Evolutionary conservation across 2,113 vertebrate species (phyloP).

Genomic region (Herpetotheres cachinnans): DNA sequence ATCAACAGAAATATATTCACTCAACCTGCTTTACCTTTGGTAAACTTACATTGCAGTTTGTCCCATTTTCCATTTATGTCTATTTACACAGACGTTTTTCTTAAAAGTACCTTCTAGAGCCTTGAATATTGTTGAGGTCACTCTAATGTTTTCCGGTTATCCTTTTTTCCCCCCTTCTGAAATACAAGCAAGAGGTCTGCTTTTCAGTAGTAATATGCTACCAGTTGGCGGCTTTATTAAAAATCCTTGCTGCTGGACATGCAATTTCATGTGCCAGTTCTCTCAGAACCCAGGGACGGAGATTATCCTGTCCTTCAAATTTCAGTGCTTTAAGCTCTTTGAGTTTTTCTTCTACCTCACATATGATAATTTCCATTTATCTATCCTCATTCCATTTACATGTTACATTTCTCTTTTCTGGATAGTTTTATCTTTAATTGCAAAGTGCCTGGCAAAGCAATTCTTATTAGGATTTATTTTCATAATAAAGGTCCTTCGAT

Average conservation of each 20-base stretch:
- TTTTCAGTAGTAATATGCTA: neutral
- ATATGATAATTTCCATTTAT: conserved; percentile 11
- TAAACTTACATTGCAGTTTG: neutral
- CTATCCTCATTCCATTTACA: neutral
- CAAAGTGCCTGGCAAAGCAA: conserved; percentile 21
- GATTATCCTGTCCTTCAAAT: conserved; percentile 42
- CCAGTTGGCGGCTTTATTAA: conserved; percentile 26
- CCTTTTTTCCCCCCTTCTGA: neutral
- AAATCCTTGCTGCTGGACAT: conserved; percentile 52
- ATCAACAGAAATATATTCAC: neutral
- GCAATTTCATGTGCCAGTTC: conserved; percentile 37
- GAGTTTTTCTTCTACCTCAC: neutral
- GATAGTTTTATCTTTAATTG: conserved; percentile 60
- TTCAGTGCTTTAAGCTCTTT: conserved; percentile 4
- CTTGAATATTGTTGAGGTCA: neutral
- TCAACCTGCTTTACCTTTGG: neutral
- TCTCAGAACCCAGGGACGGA: conserved; percentile 14
- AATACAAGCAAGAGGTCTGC: neutral
- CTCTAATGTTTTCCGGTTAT: neutral
- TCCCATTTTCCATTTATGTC: neutral
- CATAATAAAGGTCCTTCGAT: conserved; percentile 42
- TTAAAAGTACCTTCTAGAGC: neutral
- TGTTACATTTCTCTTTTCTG: neutral
- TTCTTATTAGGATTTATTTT: conserved; percentile 58
- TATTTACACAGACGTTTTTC: neutral